Evolutionary conservation across 2,888 invertebrate genomes (phyloP), one percentile per base, ranked within the genome.

Genomic region (Theristus sp.): DNA sequence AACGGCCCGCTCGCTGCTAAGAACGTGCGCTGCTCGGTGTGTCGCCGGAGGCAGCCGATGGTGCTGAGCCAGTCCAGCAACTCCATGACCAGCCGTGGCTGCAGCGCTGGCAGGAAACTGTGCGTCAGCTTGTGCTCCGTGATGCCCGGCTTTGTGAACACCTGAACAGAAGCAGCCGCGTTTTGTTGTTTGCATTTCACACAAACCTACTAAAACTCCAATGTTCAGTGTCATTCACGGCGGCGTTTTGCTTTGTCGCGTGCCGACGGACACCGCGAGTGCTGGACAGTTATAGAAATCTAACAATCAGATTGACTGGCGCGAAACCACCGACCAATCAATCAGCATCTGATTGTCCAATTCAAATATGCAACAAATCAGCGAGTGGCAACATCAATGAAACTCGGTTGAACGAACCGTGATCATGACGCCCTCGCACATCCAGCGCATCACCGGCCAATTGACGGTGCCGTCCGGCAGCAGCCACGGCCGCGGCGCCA

Each of bases 391-490:
- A n/a, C n/a, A n/a, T n/a, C n/a, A n/a, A 17, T 17, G 38, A 38
- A 38, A 38, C 6, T 38, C 38, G 6, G 38, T 38, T 38, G 38
- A 17, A 13, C 38, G 6, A 49, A 62, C 30, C 22, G 55, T 46
- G 13, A 62, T 46, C 24, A 62, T 56, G 17, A 62, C 26, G 17
- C 62, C 62, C 49, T 62, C 62, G 57, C 60, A 57, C 56, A 62
- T 31, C 62, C 62, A 62, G 1, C 54, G 27, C 31, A 87, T 76
- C 2, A 83, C 80, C 26, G 81, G 77, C 20, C 81, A 77, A 74
- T 86, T 85, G 17, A 87, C 69, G 0, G 80, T 78, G 1, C 86
- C 86, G 74, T 86, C 84, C 1, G 86, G 80, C 63, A 83, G 80
- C 60, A 84, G 81, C 87, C 87, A 87, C 0, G 86, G 85, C 62